A percentile compares a stretch with the other conserved stretches of the same genome.
These are phyloP conservation scores for Galeruca laticollis DNA, from an alignment of 2,888 invertebrate genomes.

Conservation along the genomic window DNA sequence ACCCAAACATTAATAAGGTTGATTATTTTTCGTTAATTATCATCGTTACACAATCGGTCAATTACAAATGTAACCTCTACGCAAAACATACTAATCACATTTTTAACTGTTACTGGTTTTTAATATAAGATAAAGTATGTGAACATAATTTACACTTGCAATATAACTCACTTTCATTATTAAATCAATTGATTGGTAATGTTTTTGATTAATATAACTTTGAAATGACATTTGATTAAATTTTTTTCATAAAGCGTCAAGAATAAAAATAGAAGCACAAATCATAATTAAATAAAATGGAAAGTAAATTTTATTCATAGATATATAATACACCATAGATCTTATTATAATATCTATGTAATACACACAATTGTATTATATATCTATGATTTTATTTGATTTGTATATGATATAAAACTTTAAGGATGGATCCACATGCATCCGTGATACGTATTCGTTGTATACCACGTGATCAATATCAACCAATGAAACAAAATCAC, in stretches of 20 bases:
- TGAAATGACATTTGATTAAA: slow-evolving; percentile 20
- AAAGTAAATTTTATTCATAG: no score
- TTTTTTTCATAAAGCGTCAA: not conserved
- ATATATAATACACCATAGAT: no score
- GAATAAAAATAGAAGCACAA: no score
- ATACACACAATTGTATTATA: no score
- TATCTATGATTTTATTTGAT: no score
- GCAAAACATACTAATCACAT: slow-evolving; percentile 1
- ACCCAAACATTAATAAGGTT: slow-evolving; percentile 1
- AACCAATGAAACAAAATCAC: no score
- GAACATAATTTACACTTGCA: not conserved
- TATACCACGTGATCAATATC: no score
- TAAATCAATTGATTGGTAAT: slow-evolving; percentile 1
- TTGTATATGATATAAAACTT: no score
- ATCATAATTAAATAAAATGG: no score
- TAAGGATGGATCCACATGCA: no score
- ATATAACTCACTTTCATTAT: slow-evolving; percentile 4
- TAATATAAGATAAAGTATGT: not conserved
- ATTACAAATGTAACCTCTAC: slow-evolving; percentile 15
- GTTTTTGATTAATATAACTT: slow-evolving; percentile 24
- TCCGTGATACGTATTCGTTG: no score
- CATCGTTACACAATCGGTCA: slow-evolving; percentile 16
- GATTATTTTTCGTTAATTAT: slow-evolving; percentile 1
- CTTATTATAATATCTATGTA: no score
- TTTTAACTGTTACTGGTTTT: not conserved